Evolutionary conservation across 2,888 invertebrate genomes (phyloP).

Genomic region (Eueremaeus valkanovi): DNA sequence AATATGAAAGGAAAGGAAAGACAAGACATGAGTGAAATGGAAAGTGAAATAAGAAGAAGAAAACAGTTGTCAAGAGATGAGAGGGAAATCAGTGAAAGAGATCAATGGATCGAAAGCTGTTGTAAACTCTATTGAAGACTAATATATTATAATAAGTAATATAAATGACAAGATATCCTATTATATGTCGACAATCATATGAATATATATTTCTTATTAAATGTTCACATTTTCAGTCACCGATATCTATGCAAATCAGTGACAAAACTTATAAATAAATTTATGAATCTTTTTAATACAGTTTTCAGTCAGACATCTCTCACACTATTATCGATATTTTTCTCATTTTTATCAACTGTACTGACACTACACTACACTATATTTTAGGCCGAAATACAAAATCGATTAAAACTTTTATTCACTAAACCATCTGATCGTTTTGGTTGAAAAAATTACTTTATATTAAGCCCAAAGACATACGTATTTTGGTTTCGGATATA

Average conservation of each 20-base stretch:
- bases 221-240: background rate
- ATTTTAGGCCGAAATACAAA: too few species aligned
- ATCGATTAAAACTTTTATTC: background rate
- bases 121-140: background rate
- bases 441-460: too few species aligned
- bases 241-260: constrained; percentile 5
- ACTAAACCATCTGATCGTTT: too few species aligned
- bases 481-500: too few species aligned
- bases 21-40: background rate
- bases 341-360: background rate
- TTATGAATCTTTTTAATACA: too few species aligned
- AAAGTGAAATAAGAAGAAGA: background rate
- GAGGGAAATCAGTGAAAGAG: background rate
- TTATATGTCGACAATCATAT: background rate
- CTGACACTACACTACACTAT: too few species aligned
- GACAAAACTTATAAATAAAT: background rate
- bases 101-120: background rate
- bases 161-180: constrained; percentile 25
- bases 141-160: constrained; percentile 26
- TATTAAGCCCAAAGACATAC: too few species aligned
- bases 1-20: background rate
- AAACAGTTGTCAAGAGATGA: background rate
- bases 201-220: constrained; percentile 1
- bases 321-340: background rate
- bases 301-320: background rate